These are phyloP conservation scores for Pollenia angustigena DNA, from an alignment of 2,888 invertebrate species.

Conservation along the genomic window DNA sequence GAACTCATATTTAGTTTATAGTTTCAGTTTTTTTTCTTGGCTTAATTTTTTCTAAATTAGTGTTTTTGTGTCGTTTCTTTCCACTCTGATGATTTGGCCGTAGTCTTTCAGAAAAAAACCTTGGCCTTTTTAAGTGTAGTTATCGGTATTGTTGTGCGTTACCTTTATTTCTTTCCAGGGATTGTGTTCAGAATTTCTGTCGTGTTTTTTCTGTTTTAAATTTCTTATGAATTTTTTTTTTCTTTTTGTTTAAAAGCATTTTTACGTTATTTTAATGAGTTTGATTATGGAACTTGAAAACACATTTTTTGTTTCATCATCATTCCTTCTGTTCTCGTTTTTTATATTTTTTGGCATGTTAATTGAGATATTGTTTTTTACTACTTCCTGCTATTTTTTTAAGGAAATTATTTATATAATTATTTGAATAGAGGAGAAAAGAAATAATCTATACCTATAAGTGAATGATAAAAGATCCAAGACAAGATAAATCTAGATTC, in stretches of 20 bases:
- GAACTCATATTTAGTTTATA: slow-evolving; percentile 63
- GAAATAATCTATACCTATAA: neutral
- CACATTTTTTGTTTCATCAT: slow-evolving; percentile 4
- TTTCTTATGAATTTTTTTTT: slow-evolving; percentile 40
- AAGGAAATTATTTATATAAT: slow-evolving; percentile 9
- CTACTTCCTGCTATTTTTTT: slow-evolving; percentile 61
- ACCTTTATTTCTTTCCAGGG: neutral
- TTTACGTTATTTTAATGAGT: slow-evolving; percentile 64
- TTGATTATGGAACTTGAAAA: slow-evolving; percentile 60
- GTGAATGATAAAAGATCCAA: too few relatives aligned
- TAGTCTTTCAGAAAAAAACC: slow-evolving; percentile 39
- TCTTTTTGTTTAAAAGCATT: slow-evolving; percentile 61
- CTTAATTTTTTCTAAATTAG: slow-evolving; percentile 58
- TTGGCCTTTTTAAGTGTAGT: slow-evolving; percentile 20
- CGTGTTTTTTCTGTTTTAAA: slow-evolving; percentile 35
- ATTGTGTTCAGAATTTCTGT: slow-evolving; percentile 11
- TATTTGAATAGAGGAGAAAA: neutral
- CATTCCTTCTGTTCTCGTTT: slow-evolving; percentile 40
- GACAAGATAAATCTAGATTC: too few relatives aligned
- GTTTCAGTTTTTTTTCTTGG: slow-evolving; percentile 39
- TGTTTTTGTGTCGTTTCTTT: slow-evolving; percentile 47
- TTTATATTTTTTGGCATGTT: slow-evolving; percentile 32
- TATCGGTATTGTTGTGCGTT: slow-evolving; percentile 16
- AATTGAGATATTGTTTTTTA: slow-evolving; percentile 62
- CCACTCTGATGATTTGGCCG: slow-evolving; percentile 39